These are phyloP conservation scores for human (Homo sapiens) DNA, from an alignment of 2,113 vertebrate genomes.

Conservation along the genomic window DNA sequence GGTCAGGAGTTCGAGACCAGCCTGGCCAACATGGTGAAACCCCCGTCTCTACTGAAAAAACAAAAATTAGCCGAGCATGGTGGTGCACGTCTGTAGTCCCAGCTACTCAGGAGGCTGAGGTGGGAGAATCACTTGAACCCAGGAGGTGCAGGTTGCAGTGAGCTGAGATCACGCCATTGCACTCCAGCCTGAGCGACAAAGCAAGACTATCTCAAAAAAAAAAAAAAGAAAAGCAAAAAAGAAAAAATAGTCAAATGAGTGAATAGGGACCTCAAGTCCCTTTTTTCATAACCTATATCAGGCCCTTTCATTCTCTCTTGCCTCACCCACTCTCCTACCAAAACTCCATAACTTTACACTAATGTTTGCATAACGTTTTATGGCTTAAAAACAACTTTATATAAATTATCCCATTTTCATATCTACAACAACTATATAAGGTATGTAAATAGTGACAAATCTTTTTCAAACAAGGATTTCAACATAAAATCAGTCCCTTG, in stretches of 20 bases:
- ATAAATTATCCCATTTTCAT: not conserved
- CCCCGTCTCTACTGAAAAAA: no score
- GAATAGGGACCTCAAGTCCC: not conserved
- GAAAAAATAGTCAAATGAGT: not conserved
- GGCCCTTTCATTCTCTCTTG: not conserved
- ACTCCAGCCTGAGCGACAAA: no score
- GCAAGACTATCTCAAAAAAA: no score
- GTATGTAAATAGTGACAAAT: not conserved
- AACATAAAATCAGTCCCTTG: not conserved
- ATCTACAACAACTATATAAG: not conserved
- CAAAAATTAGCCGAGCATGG: no score
- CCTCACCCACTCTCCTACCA: not conserved
- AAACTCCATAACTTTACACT: not conserved
- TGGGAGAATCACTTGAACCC: no score
- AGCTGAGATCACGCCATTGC: no score
- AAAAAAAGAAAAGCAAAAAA: no score
- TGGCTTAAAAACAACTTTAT: not conserved
- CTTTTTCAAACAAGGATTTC: not conserved
- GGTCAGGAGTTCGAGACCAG: no score
- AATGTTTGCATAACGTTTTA: not conserved
- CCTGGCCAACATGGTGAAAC: no score
- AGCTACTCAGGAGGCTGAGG: no score
- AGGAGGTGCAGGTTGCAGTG: no score
- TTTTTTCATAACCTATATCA: not conserved
- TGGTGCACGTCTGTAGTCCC: no score